Conservation (phyloP, 2,113 vertebrate species). For the Engraulis encrasicolus region DNA sequence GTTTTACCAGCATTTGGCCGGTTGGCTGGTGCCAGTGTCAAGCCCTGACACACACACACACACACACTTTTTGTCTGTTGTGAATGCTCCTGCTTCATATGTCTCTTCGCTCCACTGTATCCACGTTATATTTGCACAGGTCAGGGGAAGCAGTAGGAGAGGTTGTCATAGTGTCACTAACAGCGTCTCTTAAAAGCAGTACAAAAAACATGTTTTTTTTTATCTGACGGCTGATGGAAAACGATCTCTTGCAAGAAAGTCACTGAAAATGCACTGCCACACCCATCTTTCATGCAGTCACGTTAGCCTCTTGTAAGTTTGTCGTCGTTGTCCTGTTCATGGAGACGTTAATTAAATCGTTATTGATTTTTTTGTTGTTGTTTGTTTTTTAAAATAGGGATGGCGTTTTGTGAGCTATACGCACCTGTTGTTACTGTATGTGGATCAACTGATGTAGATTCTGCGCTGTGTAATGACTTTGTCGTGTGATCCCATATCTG, state of each 20-base stretch:
- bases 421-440: background rate
- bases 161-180: conserved; percentile 4
- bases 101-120: background rate
- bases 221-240: background rate
- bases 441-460: background rate
- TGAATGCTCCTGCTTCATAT: background rate
- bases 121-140: conserved; percentile 10
- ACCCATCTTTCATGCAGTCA: background rate
- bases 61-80: background rate
- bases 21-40: too few species aligned
- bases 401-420: background rate
- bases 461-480: background rate
- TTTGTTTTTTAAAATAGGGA: background rate
- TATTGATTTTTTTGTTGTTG: too few species aligned
- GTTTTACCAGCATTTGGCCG: too few species aligned
- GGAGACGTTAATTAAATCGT: too few species aligned
- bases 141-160: background rate
- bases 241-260: background rate
- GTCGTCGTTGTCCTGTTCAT: background rate
- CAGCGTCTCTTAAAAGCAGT: background rate
- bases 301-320: background rate
- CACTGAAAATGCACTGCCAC: conserved; percentile 14
- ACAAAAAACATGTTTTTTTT: background rate
- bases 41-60: background rate
- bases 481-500: background rate